These are phyloP conservation scores for Botrylloides violaceus DNA, from an alignment of 23 tunicate species.

Conservation along the genomic window DNA sequence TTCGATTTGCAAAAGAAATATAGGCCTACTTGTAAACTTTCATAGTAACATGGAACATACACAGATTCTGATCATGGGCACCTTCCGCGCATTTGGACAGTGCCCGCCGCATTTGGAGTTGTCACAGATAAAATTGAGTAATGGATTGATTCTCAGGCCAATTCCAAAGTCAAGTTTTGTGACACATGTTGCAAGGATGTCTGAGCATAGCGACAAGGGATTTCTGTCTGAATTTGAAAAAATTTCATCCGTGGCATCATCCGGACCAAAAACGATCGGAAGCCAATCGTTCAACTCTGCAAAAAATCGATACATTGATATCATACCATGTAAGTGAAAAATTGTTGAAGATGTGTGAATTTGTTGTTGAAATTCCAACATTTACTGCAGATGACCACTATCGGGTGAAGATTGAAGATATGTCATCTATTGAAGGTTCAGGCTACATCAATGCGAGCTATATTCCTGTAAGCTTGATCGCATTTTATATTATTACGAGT, in stretches of 20 bases:
- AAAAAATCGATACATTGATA: constrained; percentile 39
- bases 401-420: constrained; percentile 44
- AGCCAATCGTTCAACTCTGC: constrained; percentile 33
- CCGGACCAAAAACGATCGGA: constrained; percentile 36
- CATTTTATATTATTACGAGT: no score
- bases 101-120: no score
- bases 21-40: no score
- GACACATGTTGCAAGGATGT: constrained; percentile 28
- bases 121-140: no score
- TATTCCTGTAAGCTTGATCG: constrained; percentile 34
- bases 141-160: constrained; percentile 39
- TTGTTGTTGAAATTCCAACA: not conserved
- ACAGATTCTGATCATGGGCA: no score
- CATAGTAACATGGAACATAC: no score
- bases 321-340: constrained; percentile 57
- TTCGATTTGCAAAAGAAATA: no score
- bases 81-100: no score
- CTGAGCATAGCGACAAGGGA: constrained; percentile 50
- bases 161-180: constrained; percentile 29
- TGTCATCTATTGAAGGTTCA: constrained; percentile 45
- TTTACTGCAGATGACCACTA: constrained; percentile 41
- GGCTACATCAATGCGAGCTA: constrained; percentile 72
- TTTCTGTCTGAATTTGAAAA: constrained; percentile 55
- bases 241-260: constrained; percentile 21
- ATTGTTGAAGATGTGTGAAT: not conserved